Conservation (phyloP, 1,140 invertebrate species). For the Paraescarpia echinospica region DNA sequence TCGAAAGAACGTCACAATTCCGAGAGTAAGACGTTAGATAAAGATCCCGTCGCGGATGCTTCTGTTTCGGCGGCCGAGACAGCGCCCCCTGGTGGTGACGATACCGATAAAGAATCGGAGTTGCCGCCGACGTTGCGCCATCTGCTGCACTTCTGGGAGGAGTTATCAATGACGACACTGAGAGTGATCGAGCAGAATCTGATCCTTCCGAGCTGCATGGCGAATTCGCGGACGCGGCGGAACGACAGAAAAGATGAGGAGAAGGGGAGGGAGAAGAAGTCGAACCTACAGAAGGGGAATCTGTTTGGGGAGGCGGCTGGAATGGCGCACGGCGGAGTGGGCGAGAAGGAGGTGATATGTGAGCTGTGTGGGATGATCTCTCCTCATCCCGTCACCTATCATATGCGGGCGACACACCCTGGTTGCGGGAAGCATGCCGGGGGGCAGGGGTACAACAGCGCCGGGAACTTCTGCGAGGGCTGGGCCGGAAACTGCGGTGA, state of each 20-base stretch:
- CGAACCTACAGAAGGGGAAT: conserved; percentile 49
- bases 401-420: conserved; percentile 85
- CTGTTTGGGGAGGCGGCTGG: conserved; percentile 52
- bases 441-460: conserved; percentile 84
- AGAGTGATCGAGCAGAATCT: conserved; percentile 68
- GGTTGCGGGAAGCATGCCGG: conserved; percentile 86
- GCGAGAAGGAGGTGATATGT: conserved; percentile 70
- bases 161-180: conserved; percentile 69
- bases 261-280: conserved; percentile 55
- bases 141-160: conserved; percentile 79
- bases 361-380: conserved; percentile 80
- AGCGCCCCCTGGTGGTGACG: background rate
- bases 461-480: conserved; percentile 84
- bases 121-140: conserved; percentile 81
- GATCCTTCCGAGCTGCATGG: conserved; percentile 57
- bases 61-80: background rate
- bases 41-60: background rate
- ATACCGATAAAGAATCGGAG: conserved; percentile 59
- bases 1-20: background rate
- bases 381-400: conserved; percentile 82
- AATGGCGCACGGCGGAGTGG: conserved; percentile 38
- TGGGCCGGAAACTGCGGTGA: conserved; percentile 86
- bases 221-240: conserved; percentile 57
- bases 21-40: conserved; percentile 5
- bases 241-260: conserved; percentile 57